Percentiles rank a stretch among this genome's conserved stretches.
Conservation (phyloP, 2,113 vertebrate genomes). For the Promerops cafer region DNA sequence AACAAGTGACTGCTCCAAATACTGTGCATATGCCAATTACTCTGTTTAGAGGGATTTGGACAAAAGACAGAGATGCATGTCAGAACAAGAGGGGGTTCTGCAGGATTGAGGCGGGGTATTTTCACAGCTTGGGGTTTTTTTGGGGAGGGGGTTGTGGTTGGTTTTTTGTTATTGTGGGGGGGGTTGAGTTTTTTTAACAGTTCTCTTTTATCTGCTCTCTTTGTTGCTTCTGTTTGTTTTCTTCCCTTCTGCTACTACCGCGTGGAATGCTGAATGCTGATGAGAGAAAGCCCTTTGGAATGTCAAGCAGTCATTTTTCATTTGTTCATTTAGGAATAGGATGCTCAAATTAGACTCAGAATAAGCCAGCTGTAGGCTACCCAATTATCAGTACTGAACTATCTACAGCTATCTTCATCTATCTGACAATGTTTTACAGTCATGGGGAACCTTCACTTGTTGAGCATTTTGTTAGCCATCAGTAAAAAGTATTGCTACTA, state of each 20-base stretch:
- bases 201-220: not conserved
- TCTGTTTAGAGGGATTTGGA: not conserved
- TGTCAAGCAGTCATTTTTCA: slow-evolving; percentile 28
- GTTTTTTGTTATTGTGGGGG: not conserved
- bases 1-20: slow-evolving; percentile 13
- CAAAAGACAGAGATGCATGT: not conserved
- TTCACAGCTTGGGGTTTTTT: not conserved
- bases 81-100: not conserved
- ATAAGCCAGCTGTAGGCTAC: not conserved
- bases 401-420: not conserved
- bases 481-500: not conserved
- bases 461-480: not conserved
- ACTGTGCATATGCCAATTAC: slow-evolving; percentile 3
- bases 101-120: not conserved
- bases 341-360: not conserved
- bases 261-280: slow-evolving; percentile 7
- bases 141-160: no score
- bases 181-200: not conserved
- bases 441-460: not conserved
- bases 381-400: not conserved
- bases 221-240: slow-evolving; percentile 1
- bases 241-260: not conserved
- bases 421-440: not conserved
- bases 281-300: slow-evolving; percentile 20
- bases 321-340: not conserved